Base-by-base conservation (phyloP, 2,113 vertebrate species). In the Cottus gobio region DNA sequence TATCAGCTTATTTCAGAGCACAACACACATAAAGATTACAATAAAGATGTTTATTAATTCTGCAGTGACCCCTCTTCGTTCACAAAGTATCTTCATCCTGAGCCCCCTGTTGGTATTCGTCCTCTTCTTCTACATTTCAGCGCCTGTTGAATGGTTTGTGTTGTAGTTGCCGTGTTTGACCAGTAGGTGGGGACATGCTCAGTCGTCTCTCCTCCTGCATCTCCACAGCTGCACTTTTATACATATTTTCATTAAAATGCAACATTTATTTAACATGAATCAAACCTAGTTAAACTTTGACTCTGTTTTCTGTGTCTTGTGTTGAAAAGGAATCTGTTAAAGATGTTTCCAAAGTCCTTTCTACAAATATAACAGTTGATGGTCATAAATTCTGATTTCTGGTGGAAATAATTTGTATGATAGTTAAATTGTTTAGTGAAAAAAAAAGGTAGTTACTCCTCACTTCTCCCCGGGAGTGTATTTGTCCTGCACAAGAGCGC, bases 151-250 rank as follows among this genome's bases (percentile, higher is more conserved):
- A 57, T 16, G 46, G 56, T 13, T 22, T 61, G 3, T 0, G 5
- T 0, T 90, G 89, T 28, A 92, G 74, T 84, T 24, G 5, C 70
- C 0, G 0, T 1, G 2, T 68, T 36, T 85, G 70, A 42, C 91
- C 93, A 93, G 89, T 76, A 91, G 92, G 91, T 88, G 93, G 93
- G 9, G 90, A 80, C 86, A 82, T 82, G 75, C 37, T 74, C 67
- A 70, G 60, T 54, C 48, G 3, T n/a, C n/a, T 76, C 24, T 71
- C 26, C 37, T 5, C 11, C 5, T 62, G 39, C 10, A 0, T 36
- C 22, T 52, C 8, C 16, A 24, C 57, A 56, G 46, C 10, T 10
- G 10, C n/a, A n/a, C 54, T 39, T 50, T 50, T 0, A n/a, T 4
- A 24, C 7, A 65, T 58, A 4, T 28, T 18, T 16, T 36, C 20